phyloP scores from a whole-genome alignment of 2,797 vertebrate species.

The Cygnus olor region DNA sequence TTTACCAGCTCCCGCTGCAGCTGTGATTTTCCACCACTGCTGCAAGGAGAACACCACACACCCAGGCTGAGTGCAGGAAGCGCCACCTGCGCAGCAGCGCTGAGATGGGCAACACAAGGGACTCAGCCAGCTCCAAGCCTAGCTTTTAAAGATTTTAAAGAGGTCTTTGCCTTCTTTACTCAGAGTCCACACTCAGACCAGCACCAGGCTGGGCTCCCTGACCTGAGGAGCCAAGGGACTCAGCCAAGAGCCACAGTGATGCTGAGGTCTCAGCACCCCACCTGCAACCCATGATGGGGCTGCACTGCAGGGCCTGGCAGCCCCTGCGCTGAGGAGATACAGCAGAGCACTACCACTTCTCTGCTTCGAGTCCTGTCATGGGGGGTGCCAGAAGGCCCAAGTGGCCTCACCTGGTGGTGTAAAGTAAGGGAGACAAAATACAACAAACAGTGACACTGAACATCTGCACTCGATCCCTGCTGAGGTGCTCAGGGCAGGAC shows the following conservation, averaged over 20 bases:
- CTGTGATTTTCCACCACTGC: not conserved
- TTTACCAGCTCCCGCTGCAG: not conserved
- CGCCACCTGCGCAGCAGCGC: no score
- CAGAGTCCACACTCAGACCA: not conserved
- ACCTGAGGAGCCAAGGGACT: rapidly evolving
- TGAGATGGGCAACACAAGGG: rapidly evolving
- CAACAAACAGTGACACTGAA: rapidly evolving
- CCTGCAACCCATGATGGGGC: rapidly evolving
- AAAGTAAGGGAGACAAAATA: not conserved
- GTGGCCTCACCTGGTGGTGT: rapidly evolving
- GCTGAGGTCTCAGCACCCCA: no score
- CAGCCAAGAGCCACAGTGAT: rapidly evolving
- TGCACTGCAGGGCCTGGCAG: no score
- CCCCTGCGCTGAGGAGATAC: not conserved
- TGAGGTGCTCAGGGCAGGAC: not conserved
- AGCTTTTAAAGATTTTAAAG: not conserved
- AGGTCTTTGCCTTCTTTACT: not conserved
- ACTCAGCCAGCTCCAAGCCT: not conserved
- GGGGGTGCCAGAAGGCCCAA: not conserved
- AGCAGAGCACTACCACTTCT: not conserved
- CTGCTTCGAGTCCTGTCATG: not conserved
- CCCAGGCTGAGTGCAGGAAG: no score
- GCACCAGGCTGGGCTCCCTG: no score
- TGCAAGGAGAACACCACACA: rapidly evolving
- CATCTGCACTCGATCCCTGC: rapidly evolving